A percentile compares a stretch with the other conserved stretches of the same genome.
Evolutionary conservation across 35 echinoderm and acorn worm species (phyloP).

Genomic region (Eucidaris tribuloides): DNA sequence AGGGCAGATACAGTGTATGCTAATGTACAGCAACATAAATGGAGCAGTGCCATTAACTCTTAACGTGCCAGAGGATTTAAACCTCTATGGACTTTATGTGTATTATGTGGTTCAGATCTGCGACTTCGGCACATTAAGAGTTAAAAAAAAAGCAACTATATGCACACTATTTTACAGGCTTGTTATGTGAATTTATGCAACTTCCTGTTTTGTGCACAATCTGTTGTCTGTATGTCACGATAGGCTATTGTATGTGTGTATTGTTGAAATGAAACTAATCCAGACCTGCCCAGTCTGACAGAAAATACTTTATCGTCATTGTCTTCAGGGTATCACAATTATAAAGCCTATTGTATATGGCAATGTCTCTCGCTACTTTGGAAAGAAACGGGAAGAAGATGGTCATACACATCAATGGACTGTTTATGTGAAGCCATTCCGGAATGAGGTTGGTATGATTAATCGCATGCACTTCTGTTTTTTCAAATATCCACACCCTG

Average conservation of each 20-base stretch:
- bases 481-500: too few relatives aligned
- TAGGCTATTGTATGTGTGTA: neutral
- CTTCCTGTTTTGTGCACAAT: neutral
- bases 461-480: too few relatives aligned
- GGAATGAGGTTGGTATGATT: constrained; percentile 97
- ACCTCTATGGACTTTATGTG: too few relatives aligned
- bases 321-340: constrained; percentile 71
- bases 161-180: neutral
- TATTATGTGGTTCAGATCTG: too few relatives aligned
- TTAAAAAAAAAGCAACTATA: neutral
- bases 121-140: too few relatives aligned
- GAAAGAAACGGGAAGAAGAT: constrained; percentile 96
- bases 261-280: neutral
- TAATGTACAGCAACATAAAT: too few relatives aligned
- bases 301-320: neutral
- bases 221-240: too few relatives aligned
- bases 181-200: neutral
- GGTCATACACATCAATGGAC: constrained; percentile 99
- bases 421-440: constrained; percentile 86
- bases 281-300: neutral
- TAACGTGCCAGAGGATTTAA: too few relatives aligned
- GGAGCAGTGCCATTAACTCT: neutral
- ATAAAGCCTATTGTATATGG: constrained; percentile 96
- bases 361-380: constrained; percentile 93
- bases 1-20: too few relatives aligned